Percentiles rank a stretch among this genome's conserved stretches.
These are phyloP conservation scores for Acomys russatus DNA, from an alignment of 2,797 vertebrate genomes.

Conservation along the genomic window DNA sequence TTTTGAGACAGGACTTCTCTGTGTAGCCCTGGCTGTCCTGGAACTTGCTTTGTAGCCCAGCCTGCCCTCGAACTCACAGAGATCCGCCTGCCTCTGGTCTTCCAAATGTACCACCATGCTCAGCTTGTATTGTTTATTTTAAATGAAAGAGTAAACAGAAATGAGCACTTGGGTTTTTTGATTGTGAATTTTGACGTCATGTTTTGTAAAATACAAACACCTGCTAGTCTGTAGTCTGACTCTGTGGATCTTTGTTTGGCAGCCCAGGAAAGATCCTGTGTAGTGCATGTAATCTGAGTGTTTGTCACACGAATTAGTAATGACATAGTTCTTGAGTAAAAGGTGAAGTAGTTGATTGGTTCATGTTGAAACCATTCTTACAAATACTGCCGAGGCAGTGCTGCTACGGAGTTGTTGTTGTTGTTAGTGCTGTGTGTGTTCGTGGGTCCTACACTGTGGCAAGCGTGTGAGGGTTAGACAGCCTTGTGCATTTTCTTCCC, in stretches of 20 bases:
- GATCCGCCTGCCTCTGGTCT: no score
- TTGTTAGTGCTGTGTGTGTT: background rate
- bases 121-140: background rate
- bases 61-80: no score
- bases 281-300: background rate
- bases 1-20: no score
- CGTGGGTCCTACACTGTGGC: no score
- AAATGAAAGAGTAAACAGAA: constrained; percentile 30
- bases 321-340: constrained; percentile 13
- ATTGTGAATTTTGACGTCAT: constrained; percentile 30
- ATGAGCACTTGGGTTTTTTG: constrained; percentile 22
- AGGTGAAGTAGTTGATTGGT: constrained; percentile 48
- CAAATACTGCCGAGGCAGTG: background rate
- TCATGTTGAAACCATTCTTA: constrained; percentile 39
- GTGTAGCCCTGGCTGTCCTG: no score
- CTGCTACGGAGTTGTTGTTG: background rate
- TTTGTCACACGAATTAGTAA: constrained; percentile 31
- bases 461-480: background rate
- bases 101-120: no score
- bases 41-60: no score
- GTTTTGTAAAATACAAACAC: background rate
- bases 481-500: background rate
- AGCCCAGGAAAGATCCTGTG: constrained; percentile 1
- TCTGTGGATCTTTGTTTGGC: background rate
- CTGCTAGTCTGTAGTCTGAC: background rate